Evolutionary conservation across 2,113 vertebrate genomes (phyloP).

Genomic region (Oriolus oriolus): DNA sequence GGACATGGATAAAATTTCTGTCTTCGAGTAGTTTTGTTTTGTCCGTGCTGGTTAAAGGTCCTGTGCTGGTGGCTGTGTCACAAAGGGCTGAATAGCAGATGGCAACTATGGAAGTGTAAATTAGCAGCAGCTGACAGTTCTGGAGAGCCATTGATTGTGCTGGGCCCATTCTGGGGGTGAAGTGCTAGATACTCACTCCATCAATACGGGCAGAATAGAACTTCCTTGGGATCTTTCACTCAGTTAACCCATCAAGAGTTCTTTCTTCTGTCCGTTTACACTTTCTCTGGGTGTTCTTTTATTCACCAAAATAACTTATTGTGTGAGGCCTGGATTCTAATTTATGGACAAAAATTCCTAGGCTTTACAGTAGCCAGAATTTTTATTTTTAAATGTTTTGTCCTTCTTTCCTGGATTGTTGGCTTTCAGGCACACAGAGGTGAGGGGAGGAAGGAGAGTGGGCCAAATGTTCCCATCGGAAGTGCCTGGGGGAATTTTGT

Average conservation of each 20-base stretch:
- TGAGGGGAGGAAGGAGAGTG: neutral
- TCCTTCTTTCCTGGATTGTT: neutral
- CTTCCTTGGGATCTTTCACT: neutral
- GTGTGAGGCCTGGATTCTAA: neutral
- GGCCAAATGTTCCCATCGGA: accelerated
- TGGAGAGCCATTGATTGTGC: neutral
- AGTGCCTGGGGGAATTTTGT: neutral
- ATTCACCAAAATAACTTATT: neutral
- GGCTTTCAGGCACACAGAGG: neutral
- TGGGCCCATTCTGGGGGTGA: neutral
- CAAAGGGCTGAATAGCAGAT: slow-evolving; percentile 40
- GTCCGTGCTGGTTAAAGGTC: neutral
- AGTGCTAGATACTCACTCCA: slow-evolving; percentile 1
- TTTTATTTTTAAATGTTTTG: neutral
- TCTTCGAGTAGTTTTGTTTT: neutral
- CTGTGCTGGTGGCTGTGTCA: neutral
- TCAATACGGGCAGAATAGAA: neutral
- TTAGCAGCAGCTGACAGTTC: slow-evolving; percentile 45
- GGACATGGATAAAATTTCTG: neutral
- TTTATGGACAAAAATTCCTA: neutral
- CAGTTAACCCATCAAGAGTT: neutral
- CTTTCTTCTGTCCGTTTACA: neutral
- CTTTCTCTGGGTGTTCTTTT: neutral
- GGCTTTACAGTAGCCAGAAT: neutral
- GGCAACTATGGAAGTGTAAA: slow-evolving; percentile 55